Percentiles rank a stretch among this genome's conserved stretches.
Conservation (phyloP, 2,797 vertebrate genomes). For the Labroides dimidiatus region DNA sequence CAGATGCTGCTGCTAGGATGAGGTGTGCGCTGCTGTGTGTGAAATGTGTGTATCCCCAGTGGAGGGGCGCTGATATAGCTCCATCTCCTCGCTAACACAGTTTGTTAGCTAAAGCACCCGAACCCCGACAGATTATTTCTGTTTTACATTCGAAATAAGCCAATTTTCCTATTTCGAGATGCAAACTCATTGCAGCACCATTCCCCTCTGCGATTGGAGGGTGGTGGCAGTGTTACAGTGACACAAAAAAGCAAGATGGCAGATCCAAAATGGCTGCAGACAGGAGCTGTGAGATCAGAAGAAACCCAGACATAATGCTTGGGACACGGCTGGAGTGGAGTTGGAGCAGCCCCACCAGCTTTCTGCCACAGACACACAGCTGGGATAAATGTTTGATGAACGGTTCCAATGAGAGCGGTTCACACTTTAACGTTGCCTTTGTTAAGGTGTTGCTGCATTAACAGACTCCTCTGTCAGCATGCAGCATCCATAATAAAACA, state of each 20-base stretch:
- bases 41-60: slow-evolving; percentile 57
- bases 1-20: slow-evolving; percentile 60
- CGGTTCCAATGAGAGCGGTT: slow-evolving; percentile 38
- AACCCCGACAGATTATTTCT: slow-evolving; percentile 47
- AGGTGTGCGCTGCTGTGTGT: slow-evolving; percentile 53
- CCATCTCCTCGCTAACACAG: slow-evolving; percentile 52
- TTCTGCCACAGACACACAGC: slow-evolving; percentile 23
- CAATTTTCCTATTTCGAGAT: slow-evolving; percentile 38
- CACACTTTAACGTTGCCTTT: slow-evolving; percentile 59
- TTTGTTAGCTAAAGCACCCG: slow-evolving; percentile 55
- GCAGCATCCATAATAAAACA: slow-evolving; percentile 40
- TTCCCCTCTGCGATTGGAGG: slow-evolving; percentile 8
- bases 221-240: slow-evolving; percentile 16
- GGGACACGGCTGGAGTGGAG: slow-evolving; percentile 17
- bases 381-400: slow-evolving; percentile 66
- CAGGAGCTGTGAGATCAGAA: slow-evolving; percentile 18
- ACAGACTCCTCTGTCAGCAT: slow-evolving; percentile 54
- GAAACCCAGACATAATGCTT: slow-evolving; percentile 27
- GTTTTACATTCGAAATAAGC: slow-evolving; percentile 55
- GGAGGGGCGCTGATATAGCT: slow-evolving; percentile 56
- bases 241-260: slow-evolving; percentile 14
- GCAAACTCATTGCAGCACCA: slow-evolving; percentile 26
- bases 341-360: slow-evolving; percentile 19
- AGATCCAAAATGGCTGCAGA: slow-evolving; percentile 40
- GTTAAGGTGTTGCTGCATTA: slow-evolving; percentile 68